Conservation (phyloP, 1,140 invertebrate species). For the Drosophila rhopaloa region DNA sequence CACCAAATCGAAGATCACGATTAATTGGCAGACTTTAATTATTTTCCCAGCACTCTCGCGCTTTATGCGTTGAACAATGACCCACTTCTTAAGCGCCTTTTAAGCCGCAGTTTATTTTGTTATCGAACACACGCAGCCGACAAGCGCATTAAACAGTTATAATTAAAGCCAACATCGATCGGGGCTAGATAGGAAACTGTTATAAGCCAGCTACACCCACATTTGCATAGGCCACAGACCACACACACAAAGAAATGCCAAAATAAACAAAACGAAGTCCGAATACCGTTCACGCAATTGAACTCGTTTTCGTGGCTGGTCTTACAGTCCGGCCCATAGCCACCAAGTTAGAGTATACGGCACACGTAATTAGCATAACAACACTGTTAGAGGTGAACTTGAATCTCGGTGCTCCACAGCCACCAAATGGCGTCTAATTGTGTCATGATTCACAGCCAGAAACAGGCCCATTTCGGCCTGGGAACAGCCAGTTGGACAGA, state of each 20-base stretch:
- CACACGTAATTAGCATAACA: conserved; percentile 67
- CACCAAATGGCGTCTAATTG: conserved; percentile 44
- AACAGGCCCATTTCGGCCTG: conserved; percentile 18
- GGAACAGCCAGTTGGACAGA: conserved; percentile 1
- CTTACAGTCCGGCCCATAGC: neutral
- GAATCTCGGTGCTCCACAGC: conserved; percentile 52
- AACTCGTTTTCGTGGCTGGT: conserved; percentile 4
- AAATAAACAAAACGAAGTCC: conserved; percentile 11
- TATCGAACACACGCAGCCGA: conserved; percentile 12
- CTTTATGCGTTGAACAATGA: conserved; percentile 51
- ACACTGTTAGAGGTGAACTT: conserved; percentile 63
- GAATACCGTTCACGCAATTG: conserved; percentile 33
- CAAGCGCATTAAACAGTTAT: conserved; percentile 64
- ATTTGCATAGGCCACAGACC: conserved; percentile 50
- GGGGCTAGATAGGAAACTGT: conserved; percentile 55
- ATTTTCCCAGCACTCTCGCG: conserved; percentile 23
- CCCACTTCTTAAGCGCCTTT: conserved; percentile 51
- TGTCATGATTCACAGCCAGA: conserved; percentile 70
- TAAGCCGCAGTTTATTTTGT: conserved; percentile 15
- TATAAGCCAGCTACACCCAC: conserved; percentile 73
- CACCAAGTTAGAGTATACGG: conserved; percentile 29
- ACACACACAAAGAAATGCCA: neutral
- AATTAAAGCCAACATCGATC: conserved; percentile 49
- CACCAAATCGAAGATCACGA: neutral
- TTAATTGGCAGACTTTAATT: conserved; percentile 39